Conservation (phyloP, 2,113 vertebrate genomes). For the Rafetus swinhoei region DNA sequence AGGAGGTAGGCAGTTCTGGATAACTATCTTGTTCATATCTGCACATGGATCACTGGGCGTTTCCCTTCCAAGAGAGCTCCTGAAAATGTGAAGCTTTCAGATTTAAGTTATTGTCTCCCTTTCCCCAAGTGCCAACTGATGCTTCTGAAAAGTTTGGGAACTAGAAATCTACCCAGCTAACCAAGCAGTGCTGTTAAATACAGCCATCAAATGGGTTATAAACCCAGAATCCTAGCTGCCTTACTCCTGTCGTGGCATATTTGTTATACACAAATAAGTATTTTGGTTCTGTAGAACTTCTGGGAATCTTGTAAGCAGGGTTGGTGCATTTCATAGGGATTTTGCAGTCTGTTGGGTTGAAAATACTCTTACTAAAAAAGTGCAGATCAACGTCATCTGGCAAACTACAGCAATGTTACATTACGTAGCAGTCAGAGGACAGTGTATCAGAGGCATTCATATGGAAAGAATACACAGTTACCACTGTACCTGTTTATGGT, state of each 20-base stretch:
- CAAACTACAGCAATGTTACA: background rate
- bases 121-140: rapidly evolving
- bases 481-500: rapidly evolving
- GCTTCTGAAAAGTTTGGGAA: background rate
- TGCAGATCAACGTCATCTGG: background rate
- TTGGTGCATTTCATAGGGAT: background rate
- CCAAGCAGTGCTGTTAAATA: background rate
- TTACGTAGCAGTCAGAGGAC: background rate
- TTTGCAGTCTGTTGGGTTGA: background rate
- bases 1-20: background rate
- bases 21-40: background rate
- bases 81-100: background rate
- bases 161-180: background rate
- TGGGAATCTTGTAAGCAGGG: background rate
- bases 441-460: rapidly evolving
- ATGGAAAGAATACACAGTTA: background rate
- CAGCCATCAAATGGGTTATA: background rate
- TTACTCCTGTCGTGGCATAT: background rate
- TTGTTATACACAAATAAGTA: background rate
- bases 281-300: background rate
- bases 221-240: rapidly evolving
- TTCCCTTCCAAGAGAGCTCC: background rate
- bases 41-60: background rate
- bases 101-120: background rate
- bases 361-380: background rate